Base-by-base conservation (phyloP, 1,140 invertebrate genomes). In the Panagrolaimus sp. region DNA sequence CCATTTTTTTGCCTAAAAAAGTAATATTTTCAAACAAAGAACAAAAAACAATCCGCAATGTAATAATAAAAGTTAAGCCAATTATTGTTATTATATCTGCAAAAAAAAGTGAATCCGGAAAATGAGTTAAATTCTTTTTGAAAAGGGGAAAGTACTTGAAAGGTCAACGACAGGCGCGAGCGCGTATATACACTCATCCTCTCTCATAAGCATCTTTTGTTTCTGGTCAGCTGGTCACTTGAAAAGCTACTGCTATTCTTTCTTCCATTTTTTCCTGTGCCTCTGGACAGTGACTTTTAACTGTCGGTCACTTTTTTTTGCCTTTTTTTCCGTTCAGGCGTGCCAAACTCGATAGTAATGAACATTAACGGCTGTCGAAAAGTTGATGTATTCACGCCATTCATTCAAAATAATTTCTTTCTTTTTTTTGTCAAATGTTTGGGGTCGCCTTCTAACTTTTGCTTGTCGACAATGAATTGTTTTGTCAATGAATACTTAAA, bases 131-230 rank as follows among this genome's bases (percentile, higher is more conserved):
- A 26, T 21, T 21, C 52, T 58, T 21, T 58, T 28, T 38, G 32
- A 38, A 7, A 38, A 38, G 32, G n/a, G n/a, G n/a, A n/a, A 38
- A 38, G 32, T 28, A 58, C 52, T 58, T 58, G 52, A 58, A 58
- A 58, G 52, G 52, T 58, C 52, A 58, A 58, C 52, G 52, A 58
- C 52, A 58, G 52, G 15, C 52, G 52, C n/a, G n/a, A n/a, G n/a
- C 32, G 32, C 32, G 32, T 38, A 7, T 7, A 38, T 38, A 38
- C 32, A 38, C 32, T 38, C 32, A 4, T 7, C 7, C 32, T 4
- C 32, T 38, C 32, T 38, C 32, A 38, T 38, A 38, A 8, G 28
- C 52, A 14, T 26, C 52, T n/a, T 12, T 21, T 21, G 21, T 58
- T 26, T 26, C 52, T 58, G 52, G 28, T 12, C 52, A 58, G 52